Conservation (phyloP, 2,888 invertebrate species). For the Lagria hirta region DNA sequence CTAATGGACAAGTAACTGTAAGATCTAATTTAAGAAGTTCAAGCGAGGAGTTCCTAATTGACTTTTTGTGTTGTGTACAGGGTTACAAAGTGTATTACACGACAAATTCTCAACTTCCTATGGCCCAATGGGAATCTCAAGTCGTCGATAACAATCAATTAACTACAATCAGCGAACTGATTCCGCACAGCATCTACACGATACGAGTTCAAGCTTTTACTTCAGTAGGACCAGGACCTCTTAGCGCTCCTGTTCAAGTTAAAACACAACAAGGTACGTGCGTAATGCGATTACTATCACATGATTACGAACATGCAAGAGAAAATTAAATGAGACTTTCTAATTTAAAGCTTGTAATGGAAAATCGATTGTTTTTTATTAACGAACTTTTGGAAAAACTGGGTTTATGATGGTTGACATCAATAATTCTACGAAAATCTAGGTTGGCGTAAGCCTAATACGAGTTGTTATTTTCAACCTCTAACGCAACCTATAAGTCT, state of each 20-base stretch:
- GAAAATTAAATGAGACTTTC: too few species aligned
- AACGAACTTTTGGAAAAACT: too few species aligned
- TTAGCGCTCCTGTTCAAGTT: conserved; percentile 95
- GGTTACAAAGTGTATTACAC: conserved; percentile 98
- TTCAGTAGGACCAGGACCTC: conserved; percentile 92
- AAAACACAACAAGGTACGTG: conserved; percentile 89
- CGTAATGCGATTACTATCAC: too few species aligned
- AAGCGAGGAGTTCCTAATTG: background rate
- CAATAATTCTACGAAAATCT: too few species aligned
- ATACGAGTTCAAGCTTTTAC: conserved; percentile 93
- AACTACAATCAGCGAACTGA: conserved; percentile 90
- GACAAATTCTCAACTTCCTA: conserved; percentile 79
- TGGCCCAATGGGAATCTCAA: conserved; percentile 91
- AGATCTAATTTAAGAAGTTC: conserved; percentile 48
- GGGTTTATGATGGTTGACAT: too few species aligned
- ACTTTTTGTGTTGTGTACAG: conserved; percentile 58
- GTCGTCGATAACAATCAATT: conserved; percentile 91
- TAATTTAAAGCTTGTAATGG: too few species aligned
- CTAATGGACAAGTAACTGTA: conserved; percentile 96
- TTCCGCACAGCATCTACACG: conserved; percentile 90
- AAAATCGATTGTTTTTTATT: too few species aligned
- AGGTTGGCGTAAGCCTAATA: too few species aligned
- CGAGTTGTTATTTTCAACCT: too few species aligned
- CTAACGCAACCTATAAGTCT: too few species aligned
- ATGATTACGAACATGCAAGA: too few species aligned